These are phyloP conservation scores for Meloe dianella DNA, from an alignment of 2,888 invertebrate species.

Conservation along the genomic window DNA sequence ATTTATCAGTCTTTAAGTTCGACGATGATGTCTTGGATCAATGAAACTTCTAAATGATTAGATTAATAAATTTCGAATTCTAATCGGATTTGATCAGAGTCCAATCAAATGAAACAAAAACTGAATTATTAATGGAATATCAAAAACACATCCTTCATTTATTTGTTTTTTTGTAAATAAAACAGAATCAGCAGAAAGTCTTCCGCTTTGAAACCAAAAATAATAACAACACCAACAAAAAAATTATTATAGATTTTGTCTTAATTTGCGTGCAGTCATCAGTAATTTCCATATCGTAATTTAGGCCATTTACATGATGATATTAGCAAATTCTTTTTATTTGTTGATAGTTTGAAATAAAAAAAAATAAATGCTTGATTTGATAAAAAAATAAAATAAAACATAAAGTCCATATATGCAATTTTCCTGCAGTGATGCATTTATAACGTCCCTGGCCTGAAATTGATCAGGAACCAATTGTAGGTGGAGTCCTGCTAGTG, in stretches of 20 bases:
- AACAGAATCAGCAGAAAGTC: not conserved
- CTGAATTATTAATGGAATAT: not conserved
- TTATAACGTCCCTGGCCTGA: not conserved
- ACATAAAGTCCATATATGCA: not conserved
- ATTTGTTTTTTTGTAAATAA: not conserved
- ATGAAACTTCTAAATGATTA: constrained; percentile 6
- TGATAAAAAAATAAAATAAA: not conserved
- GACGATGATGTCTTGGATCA: constrained; percentile 8
- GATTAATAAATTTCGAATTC: constrained; percentile 2
- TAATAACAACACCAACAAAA: too few relatives aligned
- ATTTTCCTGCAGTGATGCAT: not conserved
- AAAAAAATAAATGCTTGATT: not conserved
- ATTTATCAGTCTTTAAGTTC: constrained; percentile 8
- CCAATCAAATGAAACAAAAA: constrained; percentile 1
- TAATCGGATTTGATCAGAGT: constrained; percentile 10
- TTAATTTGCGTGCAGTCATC: not conserved
- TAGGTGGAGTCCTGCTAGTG: not conserved
- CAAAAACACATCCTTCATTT: not conserved
- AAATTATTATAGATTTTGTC: not conserved
- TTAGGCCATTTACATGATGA: constrained; percentile 5
- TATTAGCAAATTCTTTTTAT: not conserved
- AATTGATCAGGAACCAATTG: not conserved
- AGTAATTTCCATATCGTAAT: not conserved
- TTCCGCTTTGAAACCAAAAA: not conserved
- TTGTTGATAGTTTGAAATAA: not conserved